Evolutionary conservation across 1,140 invertebrate species (phyloP).

Genomic region (Aplysia californica): DNA sequence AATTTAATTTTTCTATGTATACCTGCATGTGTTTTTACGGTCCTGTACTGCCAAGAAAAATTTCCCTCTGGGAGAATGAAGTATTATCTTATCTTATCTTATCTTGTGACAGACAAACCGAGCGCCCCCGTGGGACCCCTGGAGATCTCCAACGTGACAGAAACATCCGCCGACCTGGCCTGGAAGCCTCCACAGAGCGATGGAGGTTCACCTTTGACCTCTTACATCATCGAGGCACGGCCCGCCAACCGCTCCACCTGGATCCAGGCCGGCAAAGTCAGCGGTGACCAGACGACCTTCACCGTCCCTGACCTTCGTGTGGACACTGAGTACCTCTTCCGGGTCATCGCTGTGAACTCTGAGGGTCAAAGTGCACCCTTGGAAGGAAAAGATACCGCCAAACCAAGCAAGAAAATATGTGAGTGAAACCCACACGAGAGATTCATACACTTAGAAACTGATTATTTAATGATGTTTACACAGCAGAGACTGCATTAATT

Average conservation of each 20-base stretch:
- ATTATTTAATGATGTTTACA: not conserved
- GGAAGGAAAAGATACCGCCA: slow-evolving; percentile 89
- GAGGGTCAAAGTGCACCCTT: slow-evolving; percentile 92
- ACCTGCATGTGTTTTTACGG: not conserved
- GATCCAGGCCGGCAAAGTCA: slow-evolving; percentile 68
- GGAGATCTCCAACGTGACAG: slow-evolving; percentile 94
- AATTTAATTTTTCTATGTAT: too few relatives aligned
- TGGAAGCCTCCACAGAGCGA: slow-evolving; percentile 96
- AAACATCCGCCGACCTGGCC: slow-evolving; percentile 88
- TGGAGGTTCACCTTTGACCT: slow-evolving; percentile 94
- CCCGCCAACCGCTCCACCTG: slow-evolving; percentile 86
- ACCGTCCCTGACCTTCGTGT: slow-evolving; percentile 86
- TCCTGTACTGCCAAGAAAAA: not conserved
- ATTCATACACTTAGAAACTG: too few relatives aligned
- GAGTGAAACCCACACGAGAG: too few relatives aligned
- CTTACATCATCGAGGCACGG: slow-evolving; percentile 91
- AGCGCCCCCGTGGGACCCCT: slow-evolving; percentile 74
- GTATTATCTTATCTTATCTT: too few relatives aligned
- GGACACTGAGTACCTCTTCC: slow-evolving; percentile 92
- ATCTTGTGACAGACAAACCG: slow-evolving; percentile 49
- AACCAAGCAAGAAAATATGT: slow-evolving; percentile 94
- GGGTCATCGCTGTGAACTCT: slow-evolving; percentile 94
- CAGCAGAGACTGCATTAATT: not conserved
- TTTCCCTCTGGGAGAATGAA: not conserved
- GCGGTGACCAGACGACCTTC: slow-evolving; percentile 77